Base-by-base conservation (phyloP, 2,888 invertebrate genomes). In the Tanypteryx hageni region DNA sequence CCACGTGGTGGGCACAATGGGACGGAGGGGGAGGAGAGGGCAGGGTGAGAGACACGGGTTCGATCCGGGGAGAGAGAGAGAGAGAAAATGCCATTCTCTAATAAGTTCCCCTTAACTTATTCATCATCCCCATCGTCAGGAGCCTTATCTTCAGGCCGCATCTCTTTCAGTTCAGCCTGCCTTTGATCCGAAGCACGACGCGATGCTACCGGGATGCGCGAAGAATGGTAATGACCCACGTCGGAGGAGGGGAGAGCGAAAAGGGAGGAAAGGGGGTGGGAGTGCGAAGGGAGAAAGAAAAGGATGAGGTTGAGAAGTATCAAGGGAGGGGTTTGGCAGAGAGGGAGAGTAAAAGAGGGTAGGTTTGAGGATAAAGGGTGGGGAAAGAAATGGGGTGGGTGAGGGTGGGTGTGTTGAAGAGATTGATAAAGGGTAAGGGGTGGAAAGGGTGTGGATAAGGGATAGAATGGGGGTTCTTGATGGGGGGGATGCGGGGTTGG, bases 91-190 rank as follows among this genome's bases (percentile, higher is more conserved):
- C 68, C 44, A 89, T 89, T 89, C 89, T 89, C 64, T 89, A 68
- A 89, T 89, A 89, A 89, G 86, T 86, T 86, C 89, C 64, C 64
- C 89, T 64, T 89, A 89, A 89, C 89, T 89, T 89, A 89, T 89
- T 89, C 89, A 89, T 89, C 89, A 68, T 18, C n/a, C 44, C 64
- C 89, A 68, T 89, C 89, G 64, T 89, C 64, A 89, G 64, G 76
- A 61, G 89, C 64, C 89, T 89, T 89, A 89, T 89, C 89, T 89
- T 4, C 3, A 11, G 11, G 68, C 31, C 59, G 59, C 89, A 89
- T 89, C 89, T 89, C 89, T 89, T 89, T 89, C 89, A 68, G 44
- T n/a, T 61, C 64, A 89, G 64, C 64, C 27, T 89, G 44, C 64
- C 89, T 89, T 89, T 89, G 89, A 89, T 89, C 68, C 64, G 64